phyloP scores from a whole-genome alignment of 2,888 invertebrate species.

The Tenthredo amoena region DNA sequence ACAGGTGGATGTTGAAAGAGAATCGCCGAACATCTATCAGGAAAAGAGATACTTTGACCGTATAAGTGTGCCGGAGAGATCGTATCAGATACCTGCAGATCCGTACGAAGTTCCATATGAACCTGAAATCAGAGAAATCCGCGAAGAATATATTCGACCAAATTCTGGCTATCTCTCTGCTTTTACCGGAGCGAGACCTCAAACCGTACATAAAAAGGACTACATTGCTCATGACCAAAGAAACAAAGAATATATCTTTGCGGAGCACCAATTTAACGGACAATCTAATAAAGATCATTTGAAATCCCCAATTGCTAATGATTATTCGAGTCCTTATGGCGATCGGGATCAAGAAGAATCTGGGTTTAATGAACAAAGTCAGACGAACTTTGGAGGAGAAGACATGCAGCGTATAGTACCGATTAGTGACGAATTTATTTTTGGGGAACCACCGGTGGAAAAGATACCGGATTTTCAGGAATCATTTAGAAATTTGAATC shows the following conservation, averaged over 20 bases:
- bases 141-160: slow-evolving; percentile 16
- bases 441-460: slow-evolving; percentile 22
- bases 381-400: neutral
- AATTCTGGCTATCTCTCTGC: slow-evolving; percentile 39
- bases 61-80: slow-evolving; percentile 61
- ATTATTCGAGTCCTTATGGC: slow-evolving; percentile 74
- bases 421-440: slow-evolving; percentile 29
- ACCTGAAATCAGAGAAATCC: neutral
- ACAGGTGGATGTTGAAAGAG: slow-evolving; percentile 36
- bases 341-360: neutral
- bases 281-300: slow-evolving; percentile 75
- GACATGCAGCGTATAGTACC: slow-evolving; percentile 36
- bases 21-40: slow-evolving; percentile 27
- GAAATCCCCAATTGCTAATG: slow-evolving; percentile 82
- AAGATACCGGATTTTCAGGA: neutral
- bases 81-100: slow-evolving; percentile 62
- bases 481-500: neutral
- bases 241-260: slow-evolving; percentile 15
- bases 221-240: neutral
- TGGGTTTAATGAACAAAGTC: neutral
- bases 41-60: slow-evolving; percentile 62
- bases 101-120: slow-evolving; percentile 49
- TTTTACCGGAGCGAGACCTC: slow-evolving; percentile 20
- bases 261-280: neutral
- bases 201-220: slow-evolving; percentile 19